These are phyloP conservation scores for Microcebus lehilahytsara DNA, from an alignment of 2,113 vertebrate genomes.

Conservation along the genomic window DNA sequence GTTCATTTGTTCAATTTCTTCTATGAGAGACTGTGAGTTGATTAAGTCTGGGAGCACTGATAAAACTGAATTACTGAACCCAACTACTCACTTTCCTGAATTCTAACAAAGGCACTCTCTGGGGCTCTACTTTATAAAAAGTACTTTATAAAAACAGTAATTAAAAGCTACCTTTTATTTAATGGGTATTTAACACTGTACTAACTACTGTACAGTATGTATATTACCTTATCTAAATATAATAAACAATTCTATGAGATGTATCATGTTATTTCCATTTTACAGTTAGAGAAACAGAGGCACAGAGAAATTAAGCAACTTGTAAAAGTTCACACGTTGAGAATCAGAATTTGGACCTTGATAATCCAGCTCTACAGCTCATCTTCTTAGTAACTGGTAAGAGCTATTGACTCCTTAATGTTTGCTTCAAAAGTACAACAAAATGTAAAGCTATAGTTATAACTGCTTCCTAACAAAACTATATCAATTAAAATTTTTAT, in stretches of 20 bases:
- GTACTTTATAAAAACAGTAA: neutral
- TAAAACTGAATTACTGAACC: neutral
- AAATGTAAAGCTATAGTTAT: neutral
- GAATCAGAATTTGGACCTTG: neutral
- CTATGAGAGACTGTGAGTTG: neutral
- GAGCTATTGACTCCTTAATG: neutral
- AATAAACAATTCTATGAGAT: neutral
- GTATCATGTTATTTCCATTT: neutral
- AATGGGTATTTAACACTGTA: neutral
- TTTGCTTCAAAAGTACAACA: neutral
- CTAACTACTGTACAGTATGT: neutral
- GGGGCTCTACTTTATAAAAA: neutral
- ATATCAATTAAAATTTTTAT: neutral
- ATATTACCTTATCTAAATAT: neutral
- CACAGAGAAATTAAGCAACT: neutral
- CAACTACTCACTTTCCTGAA: neutral
- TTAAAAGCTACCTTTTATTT: neutral
- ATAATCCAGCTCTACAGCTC: neutral
- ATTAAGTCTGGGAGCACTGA: neutral
- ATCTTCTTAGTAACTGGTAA: neutral
- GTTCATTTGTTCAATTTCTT: conserved; percentile 20
- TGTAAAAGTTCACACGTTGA: neutral
- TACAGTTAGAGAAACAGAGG: neutral
- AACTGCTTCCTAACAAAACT: conserved; percentile 1
- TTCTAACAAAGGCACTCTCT: neutral